Evolutionary conservation across 2,113 vertebrate species (phyloP).

Genomic region (Dipodomys spectabilis): DNA sequence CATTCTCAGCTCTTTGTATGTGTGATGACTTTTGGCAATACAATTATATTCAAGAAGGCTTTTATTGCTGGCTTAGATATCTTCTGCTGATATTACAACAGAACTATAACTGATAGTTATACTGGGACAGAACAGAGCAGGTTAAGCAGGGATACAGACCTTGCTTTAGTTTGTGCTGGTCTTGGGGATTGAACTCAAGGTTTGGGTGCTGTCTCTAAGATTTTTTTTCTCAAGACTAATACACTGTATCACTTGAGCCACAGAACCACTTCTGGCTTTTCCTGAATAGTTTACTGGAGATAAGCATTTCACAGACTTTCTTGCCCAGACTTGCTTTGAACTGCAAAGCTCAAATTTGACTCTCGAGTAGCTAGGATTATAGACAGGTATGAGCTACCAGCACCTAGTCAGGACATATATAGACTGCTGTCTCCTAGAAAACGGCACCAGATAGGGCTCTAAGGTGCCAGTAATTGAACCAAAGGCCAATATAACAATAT

Average conservation of each 20-base stretch:
- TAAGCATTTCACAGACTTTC: no score
- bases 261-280: no score
- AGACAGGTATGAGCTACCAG: no score
- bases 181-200: no score
- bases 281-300: no score
- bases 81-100: not conserved
- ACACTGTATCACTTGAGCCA: no score
- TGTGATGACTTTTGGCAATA: not conserved
- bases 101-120: not conserved
- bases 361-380: no score
- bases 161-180: not conserved
- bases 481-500: slow-evolving; percentile 10
- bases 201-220: no score
- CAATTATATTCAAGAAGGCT: not conserved
- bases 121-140: not conserved
- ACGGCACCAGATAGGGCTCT: not conserved
- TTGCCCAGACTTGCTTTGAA: no score
- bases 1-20: no score
- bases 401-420: not conserved
- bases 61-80: not conserved
- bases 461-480: not conserved
- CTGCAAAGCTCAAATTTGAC: no score
- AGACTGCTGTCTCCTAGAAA: not conserved
- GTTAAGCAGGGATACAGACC: not conserved
- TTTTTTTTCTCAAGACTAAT: no score